Percentiles rank a stretch among this genome's conserved stretches.
phyloP scores from a whole-genome alignment of 2,888 invertebrate species.

The Sinotaia quadrata region DNA sequence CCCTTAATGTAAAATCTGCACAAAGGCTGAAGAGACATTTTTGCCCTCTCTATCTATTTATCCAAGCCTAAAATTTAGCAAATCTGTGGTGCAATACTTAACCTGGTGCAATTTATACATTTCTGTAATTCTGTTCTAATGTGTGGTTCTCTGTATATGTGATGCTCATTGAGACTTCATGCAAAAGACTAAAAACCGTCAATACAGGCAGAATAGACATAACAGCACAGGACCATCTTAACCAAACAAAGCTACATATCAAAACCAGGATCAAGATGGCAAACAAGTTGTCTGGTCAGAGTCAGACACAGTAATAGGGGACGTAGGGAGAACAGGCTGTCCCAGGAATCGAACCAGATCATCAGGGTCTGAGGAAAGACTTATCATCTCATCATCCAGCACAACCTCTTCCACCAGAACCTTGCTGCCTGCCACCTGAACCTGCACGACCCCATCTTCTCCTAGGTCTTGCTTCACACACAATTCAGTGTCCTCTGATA shows the following conservation, averaged over 20 bases:
- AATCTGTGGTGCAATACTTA: too few species aligned
- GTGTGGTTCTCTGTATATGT: too few species aligned
- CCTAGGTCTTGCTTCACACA: slow-evolving; percentile 52
- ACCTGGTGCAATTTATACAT: too few species aligned
- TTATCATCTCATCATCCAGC: slow-evolving; percentile 44
- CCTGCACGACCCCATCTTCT: slow-evolving; percentile 43
- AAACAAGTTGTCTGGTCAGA: not conserved
- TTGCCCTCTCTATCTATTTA: too few species aligned
- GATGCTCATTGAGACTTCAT: too few species aligned
- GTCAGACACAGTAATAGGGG: slow-evolving; percentile 3
- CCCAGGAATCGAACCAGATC: slow-evolving; percentile 45
- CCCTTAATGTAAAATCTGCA: too few species aligned
- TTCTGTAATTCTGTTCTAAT: too few species aligned
- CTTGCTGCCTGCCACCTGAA: slow-evolving; percentile 52
- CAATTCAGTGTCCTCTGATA: slow-evolving; percentile 37
- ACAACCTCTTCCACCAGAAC: slow-evolving; percentile 50
- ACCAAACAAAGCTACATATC: not conserved
- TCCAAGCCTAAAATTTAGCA: too few species aligned
- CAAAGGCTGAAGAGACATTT: too few species aligned
- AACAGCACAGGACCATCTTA: too few species aligned
- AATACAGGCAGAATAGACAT: too few species aligned
- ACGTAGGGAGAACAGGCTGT: slow-evolving; percentile 15
- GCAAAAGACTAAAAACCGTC: too few species aligned
- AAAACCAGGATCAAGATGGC: not conserved
- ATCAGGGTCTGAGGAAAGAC: slow-evolving; percentile 47